Evolutionary conservation across 2,888 invertebrate genomes (phyloP).

Genomic region (Pristionchus mayeri): DNA sequence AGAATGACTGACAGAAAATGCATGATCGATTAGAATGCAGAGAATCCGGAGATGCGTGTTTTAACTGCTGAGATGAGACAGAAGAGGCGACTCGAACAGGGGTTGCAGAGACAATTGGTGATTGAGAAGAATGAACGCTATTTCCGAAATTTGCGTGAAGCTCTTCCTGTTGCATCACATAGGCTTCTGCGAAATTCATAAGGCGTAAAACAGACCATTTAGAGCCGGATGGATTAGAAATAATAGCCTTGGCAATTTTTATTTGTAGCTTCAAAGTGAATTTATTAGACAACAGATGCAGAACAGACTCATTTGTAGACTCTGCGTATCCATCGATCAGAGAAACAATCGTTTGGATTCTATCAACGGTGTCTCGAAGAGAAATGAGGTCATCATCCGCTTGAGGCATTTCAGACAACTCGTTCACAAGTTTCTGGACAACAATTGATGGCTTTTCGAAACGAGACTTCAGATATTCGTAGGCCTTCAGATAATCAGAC

Average conservation of each 20-base stretch:
- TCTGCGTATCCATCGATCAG: background rate
- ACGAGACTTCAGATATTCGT: background rate
- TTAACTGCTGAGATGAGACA: too few relatives aligned
- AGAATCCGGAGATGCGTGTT: background rate
- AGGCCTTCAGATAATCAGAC: too few relatives aligned
- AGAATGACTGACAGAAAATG: background rate
- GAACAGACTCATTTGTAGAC: too few relatives aligned
- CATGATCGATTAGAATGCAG: background rate
- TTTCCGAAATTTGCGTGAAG: background rate
- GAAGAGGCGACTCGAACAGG: background rate
- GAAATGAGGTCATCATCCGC: background rate
- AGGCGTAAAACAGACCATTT: background rate
- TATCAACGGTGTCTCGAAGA: background rate
- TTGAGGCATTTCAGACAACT: background rate
- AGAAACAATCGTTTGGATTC: too few relatives aligned
- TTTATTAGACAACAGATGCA: background rate
- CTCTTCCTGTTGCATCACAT: background rate
- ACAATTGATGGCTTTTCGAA: background rate
- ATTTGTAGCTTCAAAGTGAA: background rate
- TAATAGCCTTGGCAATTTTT: background rate
- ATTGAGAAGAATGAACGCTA: background rate
- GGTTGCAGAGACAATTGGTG: background rate
- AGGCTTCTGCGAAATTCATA: background rate
- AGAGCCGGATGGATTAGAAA: background rate
- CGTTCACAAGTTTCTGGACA: background rate